Evolutionary conservation across 2,888 invertebrate species (phyloP), one percentile per base, ranked within the genome.

Genomic region (Griposia aprilina): DNA sequence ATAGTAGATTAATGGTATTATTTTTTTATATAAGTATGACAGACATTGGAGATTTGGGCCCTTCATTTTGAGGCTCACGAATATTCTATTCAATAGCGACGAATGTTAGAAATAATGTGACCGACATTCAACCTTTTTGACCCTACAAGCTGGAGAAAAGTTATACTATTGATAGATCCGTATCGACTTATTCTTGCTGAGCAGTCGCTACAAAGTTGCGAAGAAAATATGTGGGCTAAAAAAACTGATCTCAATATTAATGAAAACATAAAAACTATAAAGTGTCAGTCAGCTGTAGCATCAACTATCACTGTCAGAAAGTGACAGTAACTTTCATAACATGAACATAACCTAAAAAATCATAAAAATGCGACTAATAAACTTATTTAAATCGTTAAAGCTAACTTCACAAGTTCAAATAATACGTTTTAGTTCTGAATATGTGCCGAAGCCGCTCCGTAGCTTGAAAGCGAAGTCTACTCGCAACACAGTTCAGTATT

Each of bases 401-500:
- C 79, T 90, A 7, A 55, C 86, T 26, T 70, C 80, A 1, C 76
- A 81, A 66, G 72, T 82, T 7, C 86, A 88, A 77, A 71, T 83
- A 30, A 71, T 75, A 36, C 91, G 94, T 48, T 87, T 81, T 55
- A 93, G 91, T 81, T 92, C 94, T 0, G 93, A 94, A 17, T 91
- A 92, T 59, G 88, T 85, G 23, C 96, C 96, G 0, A 94, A 94
- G 89, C 91, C 96, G 0, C 84, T 97, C 13, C 91, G 96, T 7
- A 97, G 96, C 83, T 88, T 96, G 17, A 96, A 97, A 88, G 91
- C 93, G 0, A 96, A 96, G 81, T 96, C 96, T 11, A 95, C 90
- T 0, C 87, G 95, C 0, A 91, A 92, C 68, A 94, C 94, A 1
- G 95, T 96, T 0, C 97, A 97, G 83, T 97, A 97, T 90, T 99